Base-by-base conservation (phyloP, 2,888 invertebrate genomes). In the Mimumesa dahlbomi region DNA sequence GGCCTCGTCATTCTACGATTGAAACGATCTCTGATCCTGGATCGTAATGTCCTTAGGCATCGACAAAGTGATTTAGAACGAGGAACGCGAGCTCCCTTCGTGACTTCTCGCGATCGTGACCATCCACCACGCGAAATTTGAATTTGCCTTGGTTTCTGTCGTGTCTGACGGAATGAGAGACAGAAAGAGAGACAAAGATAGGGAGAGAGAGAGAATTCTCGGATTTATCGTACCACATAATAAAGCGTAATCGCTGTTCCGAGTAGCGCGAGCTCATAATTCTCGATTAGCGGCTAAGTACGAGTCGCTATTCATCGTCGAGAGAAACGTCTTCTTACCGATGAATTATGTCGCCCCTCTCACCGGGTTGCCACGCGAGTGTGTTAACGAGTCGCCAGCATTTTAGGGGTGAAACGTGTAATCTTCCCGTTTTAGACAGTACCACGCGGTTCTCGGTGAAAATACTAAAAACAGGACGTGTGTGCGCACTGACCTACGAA, bases 181-280 rank as follows among this genome's bases (percentile, higher is more conserved):
- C n/a, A n/a, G n/a, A n/a, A 25, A 25, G 7, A 25, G 25, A 25
- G 3, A 25, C 25, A 3, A 25, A 3, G 25, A 25, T 25, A 25
- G 4, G 25, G 25, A 3, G 25, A 25, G 25, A n/a, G n/a, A n/a
- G n/a, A n/a, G n/a, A n/a, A n/a, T n/a, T n/a, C n/a, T n/a, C n/a
- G n/a, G n/a, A 64, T 59, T 58, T 58, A 59, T 50, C 49, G 25
- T n/a, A 19, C 2, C 11, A 7, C 43, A 25, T 36, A 59, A 38
- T 64, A 29, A 50, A 59, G 29, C 59, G 19, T 59, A 59, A 59
- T 49, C 43, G 49, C 21, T 13, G 36, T 6, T n/a, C 6, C 1
- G 13, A n/a, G 16, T 19, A 18, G 22, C 42, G 36, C 36, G 13
- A 36, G 36, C 36, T 3, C 36, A 36, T 36, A 36, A 36, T 36